Conservation (phyloP, 2,113 vertebrate genomes). For the Microtus oregoni region DNA sequence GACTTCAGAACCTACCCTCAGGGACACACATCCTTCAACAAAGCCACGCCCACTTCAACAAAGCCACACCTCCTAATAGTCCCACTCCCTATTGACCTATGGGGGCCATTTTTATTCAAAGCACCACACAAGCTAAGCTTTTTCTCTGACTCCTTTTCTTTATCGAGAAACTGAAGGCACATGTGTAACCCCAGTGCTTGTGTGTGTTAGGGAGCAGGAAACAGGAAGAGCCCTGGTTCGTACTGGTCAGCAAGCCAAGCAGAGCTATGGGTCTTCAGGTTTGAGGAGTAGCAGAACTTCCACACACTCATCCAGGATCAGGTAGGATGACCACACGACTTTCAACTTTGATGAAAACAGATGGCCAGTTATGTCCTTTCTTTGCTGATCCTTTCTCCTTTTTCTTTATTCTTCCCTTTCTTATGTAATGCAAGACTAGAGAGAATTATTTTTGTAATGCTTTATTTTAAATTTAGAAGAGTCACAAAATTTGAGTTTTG, state of each 20-base stretch:
- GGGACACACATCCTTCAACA: neutral
- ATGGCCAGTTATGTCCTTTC: neutral
- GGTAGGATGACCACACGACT: neutral
- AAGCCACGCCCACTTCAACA: neutral
- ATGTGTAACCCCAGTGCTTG: neutral
- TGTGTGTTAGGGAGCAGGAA: too few species aligned
- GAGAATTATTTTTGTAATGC: neutral
- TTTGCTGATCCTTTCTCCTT: neutral
- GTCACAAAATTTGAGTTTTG: neutral
- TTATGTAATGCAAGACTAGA: neutral
- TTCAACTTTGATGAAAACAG: neutral
- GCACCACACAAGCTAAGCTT: neutral
- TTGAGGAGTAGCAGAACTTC: neutral
- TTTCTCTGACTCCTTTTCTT: neutral
- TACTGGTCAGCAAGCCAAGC: neutral
- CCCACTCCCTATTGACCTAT: neutral
- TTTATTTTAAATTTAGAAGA: neutral
- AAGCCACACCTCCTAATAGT: neutral
- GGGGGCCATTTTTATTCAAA: neutral
- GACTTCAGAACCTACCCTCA: neutral
- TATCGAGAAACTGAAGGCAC: neutral
- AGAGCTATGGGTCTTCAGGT: neutral
- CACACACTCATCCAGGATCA: neutral
- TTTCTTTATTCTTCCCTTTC: neutral
- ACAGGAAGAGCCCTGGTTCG: neutral